These are phyloP conservation scores for Hyperoplus lanceolatus DNA, from an alignment of 2,797 vertebrate genomes.

Conservation along the genomic window DNA sequence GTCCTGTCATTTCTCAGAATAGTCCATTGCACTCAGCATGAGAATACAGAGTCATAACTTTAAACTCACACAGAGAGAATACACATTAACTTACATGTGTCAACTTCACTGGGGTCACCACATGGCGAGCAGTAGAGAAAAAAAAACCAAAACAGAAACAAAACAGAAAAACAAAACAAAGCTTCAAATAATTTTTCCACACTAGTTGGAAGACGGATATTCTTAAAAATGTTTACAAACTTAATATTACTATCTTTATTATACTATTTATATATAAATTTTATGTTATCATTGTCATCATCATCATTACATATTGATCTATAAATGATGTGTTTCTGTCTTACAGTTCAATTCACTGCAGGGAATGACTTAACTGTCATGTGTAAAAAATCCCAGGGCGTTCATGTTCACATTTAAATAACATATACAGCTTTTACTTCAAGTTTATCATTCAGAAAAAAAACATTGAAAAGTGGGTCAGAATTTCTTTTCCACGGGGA, in stretches of 20 bases:
- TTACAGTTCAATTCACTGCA: slow-evolving; percentile 65
- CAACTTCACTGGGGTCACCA: slow-evolving; percentile 65
- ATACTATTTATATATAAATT: slow-evolving; percentile 67
- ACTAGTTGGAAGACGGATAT: slow-evolving; percentile 88
- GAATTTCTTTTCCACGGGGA: slow-evolving; percentile 34
- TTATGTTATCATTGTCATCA: slow-evolving; percentile 67
- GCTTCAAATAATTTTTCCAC: slow-evolving; percentile 79
- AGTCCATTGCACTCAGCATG: slow-evolving; percentile 64
- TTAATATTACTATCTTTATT: slow-evolving; percentile 80
- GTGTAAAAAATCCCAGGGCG: slow-evolving; percentile 47
- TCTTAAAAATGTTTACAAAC: slow-evolving; percentile 83
- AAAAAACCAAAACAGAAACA: slow-evolving; percentile 53
- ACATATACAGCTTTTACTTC: slow-evolving; percentile 57
- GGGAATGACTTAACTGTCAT: slow-evolving; percentile 56
- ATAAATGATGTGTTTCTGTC: slow-evolving; percentile 68
- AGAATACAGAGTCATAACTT: slow-evolving; percentile 58
- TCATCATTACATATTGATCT: slow-evolving; percentile 75
- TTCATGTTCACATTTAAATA: slow-evolving; percentile 54
- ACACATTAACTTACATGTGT: slow-evolving; percentile 59
- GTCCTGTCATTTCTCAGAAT: slow-evolving; percentile 56
- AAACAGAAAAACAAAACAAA: slow-evolving; percentile 64
- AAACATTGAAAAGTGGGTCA: slow-evolving; percentile 56
- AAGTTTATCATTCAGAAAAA: slow-evolving; percentile 45
- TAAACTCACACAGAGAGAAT: slow-evolving; percentile 68
- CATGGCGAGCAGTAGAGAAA: slow-evolving; percentile 80